Percentiles rank a stretch among this genome's conserved stretches.
Conservation (phyloP, 2,797 vertebrate species). For the Pangasius mekongensis region DNA sequence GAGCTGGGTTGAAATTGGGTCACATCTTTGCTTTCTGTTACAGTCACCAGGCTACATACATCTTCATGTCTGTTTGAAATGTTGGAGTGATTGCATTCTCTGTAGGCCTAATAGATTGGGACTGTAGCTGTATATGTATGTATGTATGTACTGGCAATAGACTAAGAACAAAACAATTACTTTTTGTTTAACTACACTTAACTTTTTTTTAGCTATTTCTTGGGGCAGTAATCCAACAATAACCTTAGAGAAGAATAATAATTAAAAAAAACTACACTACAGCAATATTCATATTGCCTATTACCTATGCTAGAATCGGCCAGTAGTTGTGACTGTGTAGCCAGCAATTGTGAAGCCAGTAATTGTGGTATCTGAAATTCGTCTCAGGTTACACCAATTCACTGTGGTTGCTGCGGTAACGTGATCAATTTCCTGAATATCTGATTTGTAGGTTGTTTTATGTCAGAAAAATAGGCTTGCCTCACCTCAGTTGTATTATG, state of each 20-base stretch:
- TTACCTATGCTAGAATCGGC: not conserved
- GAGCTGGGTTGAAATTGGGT: slow-evolving; percentile 68
- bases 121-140: not conserved
- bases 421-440: no score
- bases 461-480: no score
- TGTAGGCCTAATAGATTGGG: not conserved
- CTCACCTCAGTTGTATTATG: no score
- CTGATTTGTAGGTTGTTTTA: no score
- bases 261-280: not conserved
- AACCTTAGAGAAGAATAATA: not conserved
- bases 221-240: not conserved
- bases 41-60: not conserved
- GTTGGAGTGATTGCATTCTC: not conserved
- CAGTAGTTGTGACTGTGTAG: not conserved
- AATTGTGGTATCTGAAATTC: not conserved
- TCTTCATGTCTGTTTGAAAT: not conserved
- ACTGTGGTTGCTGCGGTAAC: no score
- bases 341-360: no score
- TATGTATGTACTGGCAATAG: not conserved
- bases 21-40: slow-evolving; percentile 45
- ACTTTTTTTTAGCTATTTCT: not conserved
- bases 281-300: not conserved
- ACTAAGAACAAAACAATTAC: not conserved
- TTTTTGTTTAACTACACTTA: not conserved
- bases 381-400: no score